phyloP scores from a whole-genome alignment of 2,113 vertebrate genomes.

The Prunella fulvescens region DNA sequence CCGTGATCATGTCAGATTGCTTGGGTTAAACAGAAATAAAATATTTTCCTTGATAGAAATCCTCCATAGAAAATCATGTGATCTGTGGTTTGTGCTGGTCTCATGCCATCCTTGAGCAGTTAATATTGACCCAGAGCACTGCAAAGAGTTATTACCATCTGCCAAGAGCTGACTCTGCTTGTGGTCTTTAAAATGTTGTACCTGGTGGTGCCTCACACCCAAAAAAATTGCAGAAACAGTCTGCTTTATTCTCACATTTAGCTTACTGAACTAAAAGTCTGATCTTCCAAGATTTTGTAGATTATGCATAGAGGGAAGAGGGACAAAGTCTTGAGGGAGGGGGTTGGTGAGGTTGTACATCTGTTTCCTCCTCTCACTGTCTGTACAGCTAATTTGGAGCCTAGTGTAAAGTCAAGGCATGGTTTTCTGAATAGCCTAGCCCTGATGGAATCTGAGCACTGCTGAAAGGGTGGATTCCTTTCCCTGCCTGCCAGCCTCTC shows the following conservation, averaged over 20 bases:
- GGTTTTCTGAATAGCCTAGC: not conserved
- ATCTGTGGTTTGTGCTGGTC: not conserved
- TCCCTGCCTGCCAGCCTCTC: not conserved
- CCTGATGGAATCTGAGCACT: not conserved
- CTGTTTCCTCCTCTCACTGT: not conserved
- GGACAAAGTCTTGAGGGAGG: not conserved
- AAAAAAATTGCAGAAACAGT: not conserved
- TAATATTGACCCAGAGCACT: not conserved
- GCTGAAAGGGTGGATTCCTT: not conserved
- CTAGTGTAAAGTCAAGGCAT: not conserved
- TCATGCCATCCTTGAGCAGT: not conserved
- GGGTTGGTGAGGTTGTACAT: not conserved
- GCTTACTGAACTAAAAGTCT: not conserved
- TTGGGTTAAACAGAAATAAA: not conserved
- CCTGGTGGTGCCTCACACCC: not conserved
- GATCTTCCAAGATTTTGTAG: not conserved
- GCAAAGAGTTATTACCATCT: not conserved
- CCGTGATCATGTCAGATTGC: not conserved
- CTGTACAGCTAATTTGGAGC: not conserved
- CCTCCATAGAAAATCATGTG: not conserved
- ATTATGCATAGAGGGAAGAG: not conserved
- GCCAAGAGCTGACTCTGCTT: not conserved
- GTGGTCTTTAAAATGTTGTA: not conserved
- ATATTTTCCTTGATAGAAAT: not conserved
- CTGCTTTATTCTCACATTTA: not conserved